A percentile compares a stretch with the other conserved stretches of the same genome.
These are phyloP conservation scores for Dolichoris vasculosae DNA, from an alignment of 1,140 invertebrate genomes.

Conservation along the genomic window DNA sequence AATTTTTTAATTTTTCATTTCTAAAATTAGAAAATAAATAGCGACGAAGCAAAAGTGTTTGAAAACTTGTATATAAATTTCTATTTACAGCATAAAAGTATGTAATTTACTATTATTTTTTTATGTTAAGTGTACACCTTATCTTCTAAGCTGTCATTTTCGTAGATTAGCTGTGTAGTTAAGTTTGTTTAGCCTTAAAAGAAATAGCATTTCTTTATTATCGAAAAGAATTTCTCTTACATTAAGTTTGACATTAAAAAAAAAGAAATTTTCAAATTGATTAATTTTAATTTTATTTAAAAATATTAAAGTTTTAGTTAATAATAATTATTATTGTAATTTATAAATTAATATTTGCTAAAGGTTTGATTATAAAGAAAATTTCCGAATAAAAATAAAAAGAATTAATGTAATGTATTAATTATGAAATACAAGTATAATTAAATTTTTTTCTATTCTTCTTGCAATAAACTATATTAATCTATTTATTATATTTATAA, in stretches of 20 bases:
- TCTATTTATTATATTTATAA: no score
- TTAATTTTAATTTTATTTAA: not conserved
- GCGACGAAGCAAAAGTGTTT: conserved; percentile 26
- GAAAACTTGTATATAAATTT: not conserved
- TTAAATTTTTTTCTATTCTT: no score
- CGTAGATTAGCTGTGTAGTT: conserved; percentile 16
- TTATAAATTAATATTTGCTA: no score
- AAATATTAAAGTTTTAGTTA: not conserved
- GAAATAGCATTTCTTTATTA: conserved; percentile 12
- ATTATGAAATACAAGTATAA: no score
- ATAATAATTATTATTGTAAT: not conserved
- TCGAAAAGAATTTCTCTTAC: conserved; percentile 34
- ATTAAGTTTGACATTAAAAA: conserved; percentile 6
- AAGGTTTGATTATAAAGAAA: no score
- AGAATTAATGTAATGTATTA: no score
- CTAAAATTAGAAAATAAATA: conserved; percentile 6
- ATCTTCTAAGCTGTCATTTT: conserved; percentile 31
- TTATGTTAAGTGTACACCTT: conserved; percentile 16
- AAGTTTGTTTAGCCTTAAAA: conserved; percentile 10
- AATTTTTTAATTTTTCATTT: not conserved
- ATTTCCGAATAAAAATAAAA: no score
- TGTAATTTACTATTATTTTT: conserved; percentile 28
- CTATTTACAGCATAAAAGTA: conserved; percentile 1
- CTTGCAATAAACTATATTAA: no score
- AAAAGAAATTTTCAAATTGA: not conserved